Percentiles rank a stretch among this genome's conserved stretches.
These are phyloP conservation scores for Octodon degus DNA, from an alignment of 2,113 vertebrate genomes.

Conservation along the genomic window DNA sequence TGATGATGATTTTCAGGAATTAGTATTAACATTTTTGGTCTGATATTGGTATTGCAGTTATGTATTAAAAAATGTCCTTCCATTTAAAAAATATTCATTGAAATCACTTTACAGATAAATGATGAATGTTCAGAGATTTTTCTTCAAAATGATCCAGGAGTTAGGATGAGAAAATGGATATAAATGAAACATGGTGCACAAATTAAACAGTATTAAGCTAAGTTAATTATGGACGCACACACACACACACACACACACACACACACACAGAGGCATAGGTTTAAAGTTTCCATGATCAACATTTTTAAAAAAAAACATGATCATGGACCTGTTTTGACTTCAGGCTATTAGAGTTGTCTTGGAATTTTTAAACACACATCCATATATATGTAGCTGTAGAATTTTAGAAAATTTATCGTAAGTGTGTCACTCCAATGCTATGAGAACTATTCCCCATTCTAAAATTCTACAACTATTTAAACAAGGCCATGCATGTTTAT, in stretches of 20 bases:
- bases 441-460: neutral
- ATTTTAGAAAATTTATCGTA: conserved; percentile 38
- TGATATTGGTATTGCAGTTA: conserved; percentile 4
- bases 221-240: neutral
- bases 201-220: neutral
- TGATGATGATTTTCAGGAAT: neutral
- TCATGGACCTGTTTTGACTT: neutral
- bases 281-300: conserved; percentile 33
- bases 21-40: neutral
- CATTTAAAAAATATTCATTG: conserved; percentile 32
- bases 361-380: neutral
- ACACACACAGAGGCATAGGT: neutral
- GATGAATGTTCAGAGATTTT: neutral
- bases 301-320: neutral
- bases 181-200: neutral
- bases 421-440: neutral
- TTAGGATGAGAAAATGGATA: neutral
- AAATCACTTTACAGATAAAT: conserved; percentile 30
- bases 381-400: neutral
- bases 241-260: neutral
- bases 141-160: neutral
- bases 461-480: conserved; percentile 31
- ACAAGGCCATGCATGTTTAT: neutral
- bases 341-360: neutral
- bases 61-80: neutral